phyloP scores from a whole-genome alignment of 2,888 invertebrate genomes.

The Caenorhabditis sp. region DNA sequence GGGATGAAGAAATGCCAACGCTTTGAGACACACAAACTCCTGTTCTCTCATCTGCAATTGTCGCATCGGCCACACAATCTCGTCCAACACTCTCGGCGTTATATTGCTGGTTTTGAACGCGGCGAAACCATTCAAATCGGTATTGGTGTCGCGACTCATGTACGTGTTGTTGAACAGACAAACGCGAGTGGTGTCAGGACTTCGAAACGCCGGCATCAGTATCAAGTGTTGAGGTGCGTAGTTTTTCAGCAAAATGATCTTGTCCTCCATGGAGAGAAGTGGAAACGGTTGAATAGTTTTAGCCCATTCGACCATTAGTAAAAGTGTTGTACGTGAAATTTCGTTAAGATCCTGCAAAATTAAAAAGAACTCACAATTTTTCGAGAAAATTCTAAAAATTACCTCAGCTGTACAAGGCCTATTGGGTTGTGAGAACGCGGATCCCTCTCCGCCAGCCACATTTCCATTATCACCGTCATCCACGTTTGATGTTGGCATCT shows the following conservation, averaged over 20 bases:
- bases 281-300: slow-evolving; percentile 67
- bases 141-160: slow-evolving; percentile 55
- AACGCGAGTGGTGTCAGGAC: slow-evolving; percentile 60
- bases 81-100: slow-evolving; percentile 75
- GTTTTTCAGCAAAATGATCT: slow-evolving; percentile 68
- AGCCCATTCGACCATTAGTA: slow-evolving; percentile 70
- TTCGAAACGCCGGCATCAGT: slow-evolving; percentile 68
- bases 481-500: slow-evolving; percentile 5
- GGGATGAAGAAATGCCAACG: slow-evolving; percentile 97
- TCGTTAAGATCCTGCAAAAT: slow-evolving; percentile 60
- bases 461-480: slow-evolving; percentile 3
- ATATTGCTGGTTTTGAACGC: slow-evolving; percentile 68
- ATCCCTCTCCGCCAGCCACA: slow-evolving; percentile 8
- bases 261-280: slow-evolving; percentile 64
- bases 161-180: slow-evolving; percentile 69
- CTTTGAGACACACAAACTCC: slow-evolving; percentile 94
- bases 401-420: slow-evolving; percentile 58
- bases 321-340: slow-evolving; percentile 66
- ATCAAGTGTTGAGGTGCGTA: slow-evolving; percentile 70
- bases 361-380: background rate
- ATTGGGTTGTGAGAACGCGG: slow-evolving; percentile 47
- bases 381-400: background rate
- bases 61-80: slow-evolving; percentile 90
- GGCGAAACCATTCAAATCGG: slow-evolving; percentile 66
- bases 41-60: slow-evolving; percentile 96